Conservation (phyloP, 53 echinoderm and acorn worm genomes). For the Glandiceps talaboti region DNA sequence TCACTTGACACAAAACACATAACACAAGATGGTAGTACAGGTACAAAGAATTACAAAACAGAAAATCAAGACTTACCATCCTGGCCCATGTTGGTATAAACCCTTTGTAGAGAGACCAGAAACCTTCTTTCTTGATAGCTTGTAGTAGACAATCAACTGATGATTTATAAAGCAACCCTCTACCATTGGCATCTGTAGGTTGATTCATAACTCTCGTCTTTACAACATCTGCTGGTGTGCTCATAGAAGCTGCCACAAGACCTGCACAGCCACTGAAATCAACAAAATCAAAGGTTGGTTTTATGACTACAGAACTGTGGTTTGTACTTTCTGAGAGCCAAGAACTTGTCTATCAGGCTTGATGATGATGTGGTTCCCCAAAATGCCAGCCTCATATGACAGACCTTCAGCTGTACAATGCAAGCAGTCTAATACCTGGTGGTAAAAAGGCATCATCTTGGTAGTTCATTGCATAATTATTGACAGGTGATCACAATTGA, state of each 20-base stretch:
- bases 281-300: constrained; percentile 2
- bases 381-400: too few relatives aligned
- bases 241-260: constrained; percentile 75
- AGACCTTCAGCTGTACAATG: too few relatives aligned
- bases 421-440: too few relatives aligned
- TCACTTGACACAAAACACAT: too few relatives aligned
- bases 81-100: constrained; percentile 95
- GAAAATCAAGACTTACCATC: constrained; percentile 49
- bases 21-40: too few relatives aligned
- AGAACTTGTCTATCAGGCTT: too few relatives aligned
- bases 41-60: too few relatives aligned
- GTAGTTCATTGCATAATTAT: too few relatives aligned
- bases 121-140: constrained; percentile 72
- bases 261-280: constrained; percentile 62
- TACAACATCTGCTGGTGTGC: constrained; percentile 90
- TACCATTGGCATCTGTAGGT: constrained; percentile 47
- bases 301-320: too few relatives aligned
- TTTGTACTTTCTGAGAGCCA: not conserved
- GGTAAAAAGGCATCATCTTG: too few relatives aligned
- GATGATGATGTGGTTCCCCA: too few relatives aligned
- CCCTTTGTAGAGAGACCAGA: constrained; percentile 84
- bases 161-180: constrained; percentile 68
- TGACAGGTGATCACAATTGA: too few relatives aligned
- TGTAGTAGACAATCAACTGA: constrained; percentile 81
- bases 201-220: constrained; percentile 98